A percentile compares a stretch with the other conserved stretches of the same genome.
Evolutionary conservation across 2,797 vertebrate genomes (phyloP).

Genomic region (Emydoidea blandingii): DNA sequence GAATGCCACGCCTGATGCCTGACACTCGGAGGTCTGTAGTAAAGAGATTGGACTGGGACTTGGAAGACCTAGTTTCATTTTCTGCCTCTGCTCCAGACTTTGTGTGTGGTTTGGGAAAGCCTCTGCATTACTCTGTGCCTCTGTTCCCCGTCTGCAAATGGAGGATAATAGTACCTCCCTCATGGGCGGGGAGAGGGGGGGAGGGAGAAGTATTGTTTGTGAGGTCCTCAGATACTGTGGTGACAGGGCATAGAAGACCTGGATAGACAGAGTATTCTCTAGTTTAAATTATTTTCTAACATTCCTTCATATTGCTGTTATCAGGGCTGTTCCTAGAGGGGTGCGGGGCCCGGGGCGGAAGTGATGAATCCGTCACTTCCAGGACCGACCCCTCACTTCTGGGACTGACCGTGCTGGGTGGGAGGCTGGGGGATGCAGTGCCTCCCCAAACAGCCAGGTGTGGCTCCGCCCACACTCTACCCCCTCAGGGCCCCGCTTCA

Average conservation of each 20-base stretch:
- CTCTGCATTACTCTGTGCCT: neutral
- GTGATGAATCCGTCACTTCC: too few species aligned
- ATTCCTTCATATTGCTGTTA: neutral
- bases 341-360: too few species aligned
- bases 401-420: too few species aligned
- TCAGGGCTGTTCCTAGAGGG: too few species aligned
- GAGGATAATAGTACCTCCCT: neutral
- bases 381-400: too few species aligned
- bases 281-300: neutral
- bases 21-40: accelerated
- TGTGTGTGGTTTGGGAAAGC: neutral
- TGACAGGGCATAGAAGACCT: neutral
- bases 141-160: neutral
- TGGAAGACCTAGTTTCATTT: neutral
- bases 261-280: neutral
- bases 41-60: neutral
- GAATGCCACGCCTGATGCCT: accelerated
- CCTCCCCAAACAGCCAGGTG: too few species aligned
- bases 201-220: neutral
- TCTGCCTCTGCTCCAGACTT: neutral
- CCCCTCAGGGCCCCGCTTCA: too few species aligned
- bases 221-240: neutral
- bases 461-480: too few species aligned
- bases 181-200: accelerated
- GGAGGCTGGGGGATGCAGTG: too few species aligned